Evolutionary conservation across 2,797 vertebrate genomes (phyloP), one percentile per base, ranked within the genome.

Genomic region (Xyrichtys novacula): DNA sequence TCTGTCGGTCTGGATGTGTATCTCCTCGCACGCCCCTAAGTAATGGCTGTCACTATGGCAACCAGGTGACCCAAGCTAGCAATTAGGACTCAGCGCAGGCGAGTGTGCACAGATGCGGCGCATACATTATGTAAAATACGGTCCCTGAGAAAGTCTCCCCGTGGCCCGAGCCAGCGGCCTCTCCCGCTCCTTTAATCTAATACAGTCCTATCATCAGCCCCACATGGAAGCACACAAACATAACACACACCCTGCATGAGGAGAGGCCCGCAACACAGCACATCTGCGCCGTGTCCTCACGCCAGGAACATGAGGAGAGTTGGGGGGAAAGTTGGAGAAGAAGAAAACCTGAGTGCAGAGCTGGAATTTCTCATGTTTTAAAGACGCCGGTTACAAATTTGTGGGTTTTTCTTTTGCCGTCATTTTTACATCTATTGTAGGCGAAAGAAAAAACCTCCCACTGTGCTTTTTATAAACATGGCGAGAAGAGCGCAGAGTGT

Each of bases 31-130:
- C 76, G 77, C 69, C 78, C 83, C 71, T 71, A 42, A 77, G 77
- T 90, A 90, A 91, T 85, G 80, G 65, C 78, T 60, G 58, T 91
- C 77, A 59, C 85, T 78, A 86, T 87, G 81, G 86, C 61, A 71
- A 92, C 91, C 85, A 91, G 88, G 90, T 92, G 89, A 93, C 89
- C 90, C 83, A 48, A 23, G 80, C 81, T 67, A 80, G 83, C 89
- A 92, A 92, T 92, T 91, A 92, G 78, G 71, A 85, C 73, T 76
- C 40, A n/a, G 76, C 53, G 70, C 54, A 4, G 19, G 74, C 31
- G 16, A 86, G 68, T 63, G 75, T 67, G 74, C 80, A 81, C 85
- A 86, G 90, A 89, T 81, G 81, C 63, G 47, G 31, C 8, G 48
- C 72, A 85, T 87, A 80, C 73, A 84, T 92, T 90, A 91, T 89